Evolutionary conservation across 2,797 vertebrate species (phyloP), one percentile per base, ranked within the genome.

Genomic region (Melanogrammus aeglefinus): DNA sequence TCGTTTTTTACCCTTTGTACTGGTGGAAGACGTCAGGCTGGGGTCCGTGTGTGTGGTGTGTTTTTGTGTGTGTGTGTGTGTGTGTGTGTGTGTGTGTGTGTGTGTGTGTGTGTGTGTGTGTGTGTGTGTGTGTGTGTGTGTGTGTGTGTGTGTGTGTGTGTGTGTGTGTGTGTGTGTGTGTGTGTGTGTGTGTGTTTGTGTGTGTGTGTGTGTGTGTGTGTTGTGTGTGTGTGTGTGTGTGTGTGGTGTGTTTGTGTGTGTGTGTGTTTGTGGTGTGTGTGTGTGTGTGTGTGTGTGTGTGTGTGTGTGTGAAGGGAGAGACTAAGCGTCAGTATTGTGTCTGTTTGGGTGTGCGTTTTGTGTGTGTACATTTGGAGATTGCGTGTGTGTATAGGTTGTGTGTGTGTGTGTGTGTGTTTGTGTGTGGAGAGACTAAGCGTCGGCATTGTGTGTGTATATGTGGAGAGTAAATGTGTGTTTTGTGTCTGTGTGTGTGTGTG

Each of bases 21-120:
- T 94, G 93, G 94, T 27, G 57, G 4, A 96, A 94, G 93, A 96
- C 94, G 94, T 93, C 93, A 94, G 95, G 94, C 95, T 94, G 27
- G 66, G 27, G 66, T 69, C n/a, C 27, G 66, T 69, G 66, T 69
- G 66, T 51, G 47, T 69, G 63, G 63, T 69, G 63, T 69, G 63
- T 69, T 51, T 14, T 18, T 51, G 47, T 51, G 16, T 51, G 47
- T 51, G 47, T 16, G 16, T 38, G 3, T n/a, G 14, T 76, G 33
- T 38, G 38, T 76, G 51, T 29, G 16, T 69, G 31, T 14, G 6
- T 18, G 47, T 51, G 47, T 51, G 47, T 51, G 16, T 51, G 16
- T 51, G 47, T 18, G 47, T 38, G 3, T n/a, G 14, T 76, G 33
- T 38, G 38, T 66, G 21, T n/a, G 18, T 33, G 31, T 33, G 31